Conservation (phyloP, 2,888 invertebrate species). For the Luffia ferchaultella region DNA sequence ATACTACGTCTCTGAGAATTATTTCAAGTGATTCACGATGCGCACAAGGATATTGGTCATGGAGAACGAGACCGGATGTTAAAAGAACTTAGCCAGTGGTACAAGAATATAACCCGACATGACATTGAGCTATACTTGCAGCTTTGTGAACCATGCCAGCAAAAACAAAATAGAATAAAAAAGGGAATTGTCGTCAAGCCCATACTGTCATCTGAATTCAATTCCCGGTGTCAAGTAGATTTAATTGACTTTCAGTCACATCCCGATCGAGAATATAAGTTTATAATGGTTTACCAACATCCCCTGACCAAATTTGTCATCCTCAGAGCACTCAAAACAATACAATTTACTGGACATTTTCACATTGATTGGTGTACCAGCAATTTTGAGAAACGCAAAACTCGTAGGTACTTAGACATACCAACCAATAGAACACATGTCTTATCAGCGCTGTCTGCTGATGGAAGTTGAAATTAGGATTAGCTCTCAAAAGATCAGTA, state of each 20-base stretch:
- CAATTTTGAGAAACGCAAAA: conserved; percentile 27
- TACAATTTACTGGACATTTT: conserved; percentile 30
- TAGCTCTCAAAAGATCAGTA: too few species aligned
- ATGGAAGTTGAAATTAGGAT: too few species aligned
- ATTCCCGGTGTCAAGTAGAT: conserved; percentile 29
- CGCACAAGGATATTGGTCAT: not conserved
- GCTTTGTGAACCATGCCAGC: conserved; percentile 14
- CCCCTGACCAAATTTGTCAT: conserved; percentile 34
- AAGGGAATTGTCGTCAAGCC: conserved; percentile 23
- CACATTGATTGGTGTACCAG: conserved; percentile 28
- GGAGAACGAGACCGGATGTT: conserved; percentile 3
- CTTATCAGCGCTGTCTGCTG: too few species aligned
- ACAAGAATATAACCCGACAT: conserved; percentile 16
- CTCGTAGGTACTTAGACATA: too few species aligned
- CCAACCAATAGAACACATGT: too few species aligned
- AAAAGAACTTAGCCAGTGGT: conserved; percentile 11
- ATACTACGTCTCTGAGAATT: not conserved
- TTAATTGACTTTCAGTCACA: conserved; percentile 29
- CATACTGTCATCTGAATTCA: conserved; percentile 19
- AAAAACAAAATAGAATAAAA: conserved; percentile 17
- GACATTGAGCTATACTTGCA: conserved; percentile 15
- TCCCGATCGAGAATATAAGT: conserved; percentile 25
- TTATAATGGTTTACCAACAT: conserved; percentile 33
- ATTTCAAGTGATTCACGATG: not conserved
- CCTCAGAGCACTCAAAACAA: conserved; percentile 24